Evolutionary conservation across 2,888 invertebrate genomes (phyloP).

Genomic region (Autographa gamma): DNA sequence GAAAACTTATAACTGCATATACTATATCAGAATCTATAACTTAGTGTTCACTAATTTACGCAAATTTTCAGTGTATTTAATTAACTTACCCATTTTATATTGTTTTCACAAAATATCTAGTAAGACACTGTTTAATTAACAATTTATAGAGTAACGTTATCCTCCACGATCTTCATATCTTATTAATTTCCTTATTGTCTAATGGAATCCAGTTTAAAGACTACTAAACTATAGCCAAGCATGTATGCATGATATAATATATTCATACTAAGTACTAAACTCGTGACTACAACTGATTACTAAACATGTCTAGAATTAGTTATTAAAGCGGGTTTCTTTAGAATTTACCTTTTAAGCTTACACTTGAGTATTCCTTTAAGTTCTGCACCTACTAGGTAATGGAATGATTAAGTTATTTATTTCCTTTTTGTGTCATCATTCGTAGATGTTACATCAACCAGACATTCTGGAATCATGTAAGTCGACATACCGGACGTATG

Average conservation of each 20-base stretch:
- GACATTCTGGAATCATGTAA: not conserved
- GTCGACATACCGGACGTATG: not conserved
- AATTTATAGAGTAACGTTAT: no score
- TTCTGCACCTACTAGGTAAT: not conserved
- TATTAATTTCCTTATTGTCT: not conserved
- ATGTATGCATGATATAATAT: not conserved
- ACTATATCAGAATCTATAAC: no score
- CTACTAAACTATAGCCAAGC: not conserved
- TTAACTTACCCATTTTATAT: no score
- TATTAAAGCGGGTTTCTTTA: slow-evolving; percentile 5
- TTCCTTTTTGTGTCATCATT: not conserved
- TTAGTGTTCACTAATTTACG: no score
- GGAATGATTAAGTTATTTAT: not conserved
- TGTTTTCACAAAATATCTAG: no score
- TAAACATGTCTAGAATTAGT: slow-evolving; percentile 1
- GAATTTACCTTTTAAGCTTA: not conserved
- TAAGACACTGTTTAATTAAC: no score
- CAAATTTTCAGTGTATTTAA: no score
- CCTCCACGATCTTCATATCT: not conserved
- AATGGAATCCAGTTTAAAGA: not conserved
- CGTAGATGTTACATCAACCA: not conserved
- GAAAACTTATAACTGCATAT: no score
- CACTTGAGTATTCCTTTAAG: not conserved
- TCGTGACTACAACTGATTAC: not conserved
- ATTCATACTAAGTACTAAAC: not conserved